Base-by-base conservation (phyloP, 2,797 vertebrate species). In the Coregonus sp. region DNA sequence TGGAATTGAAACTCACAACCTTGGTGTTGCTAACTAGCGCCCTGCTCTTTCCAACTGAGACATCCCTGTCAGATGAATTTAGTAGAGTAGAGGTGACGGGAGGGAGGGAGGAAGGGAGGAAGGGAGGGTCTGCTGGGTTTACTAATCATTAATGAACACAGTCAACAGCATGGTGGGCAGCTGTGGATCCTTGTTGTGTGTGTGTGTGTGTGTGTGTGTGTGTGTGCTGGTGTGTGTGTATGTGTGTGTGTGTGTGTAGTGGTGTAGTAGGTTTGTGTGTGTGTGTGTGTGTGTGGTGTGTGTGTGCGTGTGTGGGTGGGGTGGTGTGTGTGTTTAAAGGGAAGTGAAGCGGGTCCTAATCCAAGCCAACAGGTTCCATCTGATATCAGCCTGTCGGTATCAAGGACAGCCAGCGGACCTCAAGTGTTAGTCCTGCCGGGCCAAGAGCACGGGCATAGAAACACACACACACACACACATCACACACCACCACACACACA, bases 401-500 rank as follows among this genome's bases (percentile, higher is more conserved):
- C 56, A 74, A 74, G 72, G 72, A 63, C 72, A 4, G 35, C 56
- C 59, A 74, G 59, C 4, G 29, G 18, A 74, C 33, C 16, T 63
- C 54, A 20, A 59, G 70, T 25, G n/a, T n/a, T n/a, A n/a, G n/a
- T 25, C 7, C 18, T 40, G 5, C n/a, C 18, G 15, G 4, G 56
- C 59, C 15, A 61, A 35, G 6, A 73, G 7, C 29, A 18, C 4
- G 40, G 25, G n/a, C n/a, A n/a, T n/a, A n/a, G n/a, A n/a, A 16
- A 70, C 35, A 50, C 16, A 70, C 20, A 70, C 50, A 20, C 18
- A 29, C 31, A 50, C 37, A 73, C 4, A 35, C 68, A 25, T n/a
- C 80, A n/a, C 69, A 78, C 31, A 50, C 37, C n/a, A n/a, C n/a
- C n/a, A 73, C 2, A 35, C 68, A 25, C 81, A n/a, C 71, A 78